Base-by-base conservation (phyloP, 2,113 vertebrate genomes). In the Zapus hudsonius region DNA sequence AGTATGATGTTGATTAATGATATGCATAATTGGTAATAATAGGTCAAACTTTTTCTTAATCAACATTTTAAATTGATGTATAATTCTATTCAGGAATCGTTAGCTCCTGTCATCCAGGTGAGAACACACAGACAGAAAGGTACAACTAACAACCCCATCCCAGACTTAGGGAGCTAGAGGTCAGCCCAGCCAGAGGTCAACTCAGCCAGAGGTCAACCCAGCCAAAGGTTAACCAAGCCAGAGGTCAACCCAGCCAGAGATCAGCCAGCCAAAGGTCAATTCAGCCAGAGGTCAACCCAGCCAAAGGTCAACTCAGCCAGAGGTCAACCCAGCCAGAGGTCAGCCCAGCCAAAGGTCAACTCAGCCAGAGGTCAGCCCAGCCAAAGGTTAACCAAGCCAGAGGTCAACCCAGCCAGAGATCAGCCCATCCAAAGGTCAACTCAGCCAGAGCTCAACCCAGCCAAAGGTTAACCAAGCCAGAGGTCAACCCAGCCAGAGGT, bases 141-240 rank as follows among this genome's bases (percentile, higher is more conserved):
- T 27, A 42, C 4, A n/a, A 8, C 19, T 10, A 10, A n/a, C 17
- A 2, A 29, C 22, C 1, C 0, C 17, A 7, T 7, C 40, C 61
- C 36, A 75, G 52, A 64, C 25, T 15, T 0, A 44, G 42, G 23
- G 36, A 75, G n/a, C 13, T 6, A 15, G 16, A 2, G 3, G 11
- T 4, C 82, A 69, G 8, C 5, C 4, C 19, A 52, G 81, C 11
- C 15, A 7, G 9, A 31, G 4, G 29, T 19, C 44, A 22, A 52
- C 55, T 19, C 13, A 76, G 10, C 16, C 20, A 5, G 5, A 23
- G 6, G 31, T 27, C 44, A 22, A 52, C 55, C 55, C 13, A 76
- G 10, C 23, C 25, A 3, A 64, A 6, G 20, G 25, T 55, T 31
- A 1, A 3, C n/a, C n/a, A n/a, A n/a, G n/a, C n/a, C n/a, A n/a